A percentile compares a stretch with the other conserved stretches of the same genome.
Conservation (phyloP, 2,797 vertebrate species). For the Pogonophryne albipinna region DNA sequence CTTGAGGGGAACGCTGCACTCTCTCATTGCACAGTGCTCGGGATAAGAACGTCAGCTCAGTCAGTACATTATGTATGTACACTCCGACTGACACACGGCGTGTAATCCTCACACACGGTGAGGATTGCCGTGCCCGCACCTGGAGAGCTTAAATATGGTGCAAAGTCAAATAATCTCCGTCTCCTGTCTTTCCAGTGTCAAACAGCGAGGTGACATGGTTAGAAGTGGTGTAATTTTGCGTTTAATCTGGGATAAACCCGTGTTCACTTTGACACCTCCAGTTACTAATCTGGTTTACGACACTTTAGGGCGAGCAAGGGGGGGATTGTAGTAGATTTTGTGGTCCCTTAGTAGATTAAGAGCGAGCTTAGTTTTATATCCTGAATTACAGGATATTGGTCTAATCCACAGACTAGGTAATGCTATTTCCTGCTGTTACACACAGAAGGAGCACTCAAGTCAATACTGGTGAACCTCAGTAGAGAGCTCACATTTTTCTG, state of each 20-base stretch:
- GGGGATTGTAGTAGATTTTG: conserved; percentile 59
- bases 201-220: conserved; percentile 61
- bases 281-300: conserved; percentile 76
- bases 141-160: conserved; percentile 73
- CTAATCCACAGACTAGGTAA: conserved; percentile 49
- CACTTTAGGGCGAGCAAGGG: conserved; percentile 54
- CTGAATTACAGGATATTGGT: conserved; percentile 52
- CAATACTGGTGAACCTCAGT: not conserved
- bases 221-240: conserved; percentile 73
- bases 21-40: not conserved
- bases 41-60: conserved; percentile 56
- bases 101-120: conserved; percentile 67
- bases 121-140: conserved; percentile 67
- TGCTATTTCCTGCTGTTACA: conserved; percentile 34
- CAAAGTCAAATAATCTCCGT: conserved; percentile 84
- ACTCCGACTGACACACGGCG: conserved; percentile 50
- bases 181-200: conserved; percentile 73
- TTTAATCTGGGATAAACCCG: conserved; percentile 82
- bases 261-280: conserved; percentile 77
- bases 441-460: conserved; percentile 2
- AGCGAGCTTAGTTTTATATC: conserved; percentile 47
- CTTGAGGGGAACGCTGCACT: conserved; percentile 37
- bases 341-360: conserved; percentile 68
- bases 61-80: conserved; percentile 26
- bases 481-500: conserved; percentile 9